Base-by-base conservation (phyloP, 2,888 invertebrate species). In the Erebia epiphron region DNA sequence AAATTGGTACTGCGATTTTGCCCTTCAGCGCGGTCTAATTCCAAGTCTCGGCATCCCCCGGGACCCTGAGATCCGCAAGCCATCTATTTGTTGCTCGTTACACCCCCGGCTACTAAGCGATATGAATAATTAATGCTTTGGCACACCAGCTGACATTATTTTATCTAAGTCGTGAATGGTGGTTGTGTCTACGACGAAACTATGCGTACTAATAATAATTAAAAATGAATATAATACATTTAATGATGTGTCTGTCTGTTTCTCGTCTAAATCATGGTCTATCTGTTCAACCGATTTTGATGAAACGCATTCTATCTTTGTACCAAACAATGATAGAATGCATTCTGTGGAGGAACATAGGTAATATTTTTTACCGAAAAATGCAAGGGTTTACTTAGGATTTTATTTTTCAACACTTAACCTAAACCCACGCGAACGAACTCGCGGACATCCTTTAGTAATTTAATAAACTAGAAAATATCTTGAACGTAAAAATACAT, bases 21-120 rank as follows among this genome's bases (percentile, higher is more conserved):
- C 73, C 73, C 74, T 71, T 71, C 73, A 68, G 63, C 69, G 62
- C 62, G 70, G 72, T 72, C 75, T 73, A 74, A 76, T 76, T 71
- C 71, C 58, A 70, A 72, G 68, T 68, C 70, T 69, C 52, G 67
- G 57, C 60, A 11, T 62, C 73, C 79, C 77, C 73, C 56, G 18
- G 75, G 75, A 78, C 73, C 18, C 54, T 18, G 70, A 60, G 69
- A 58, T 69, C 76, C 76, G 76, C 76, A 71, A 73, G 68, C 75
- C 78, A 76, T 78, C 79, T 78, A 81, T 82, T 82, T 80, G 80
- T 79, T 78, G 77, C 79, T 82, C 80, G 79, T 80, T 81, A 79
- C 76, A 76, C 69, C 75, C 77, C 72, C 73, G 77, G 76, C 78
- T 73, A 77, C 78, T 78, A 78, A 76, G 79, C 80, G 77, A 77